These are phyloP conservation scores for Parotocinclus haroldoi DNA, from an alignment of 2,797 vertebrate species.

Conservation along the genomic window DNA sequence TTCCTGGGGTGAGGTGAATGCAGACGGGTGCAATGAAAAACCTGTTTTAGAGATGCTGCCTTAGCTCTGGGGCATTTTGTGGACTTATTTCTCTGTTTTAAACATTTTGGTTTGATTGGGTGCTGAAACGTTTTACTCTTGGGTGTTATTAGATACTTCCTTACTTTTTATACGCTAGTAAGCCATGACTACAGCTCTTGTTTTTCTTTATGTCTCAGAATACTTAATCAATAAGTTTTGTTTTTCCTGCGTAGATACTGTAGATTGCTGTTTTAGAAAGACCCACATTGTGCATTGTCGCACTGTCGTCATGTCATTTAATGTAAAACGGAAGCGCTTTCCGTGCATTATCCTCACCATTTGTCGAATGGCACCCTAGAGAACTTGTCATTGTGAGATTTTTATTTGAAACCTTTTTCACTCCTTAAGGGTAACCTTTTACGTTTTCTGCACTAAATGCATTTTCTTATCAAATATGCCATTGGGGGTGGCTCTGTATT, in stretches of 20 bases:
- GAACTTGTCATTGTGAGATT: too few relatives aligned
- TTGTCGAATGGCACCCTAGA: constrained; percentile 8
- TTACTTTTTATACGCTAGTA: background rate
- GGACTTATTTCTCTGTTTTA: constrained; percentile 9
- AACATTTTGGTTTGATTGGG: background rate
- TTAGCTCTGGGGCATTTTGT: constrained; percentile 5
- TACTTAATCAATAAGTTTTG: too few relatives aligned
- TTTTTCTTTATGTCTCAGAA: too few relatives aligned
- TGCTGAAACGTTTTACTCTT: background rate
- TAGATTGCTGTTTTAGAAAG: background rate
- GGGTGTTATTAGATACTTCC: background rate
- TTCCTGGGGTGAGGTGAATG: constrained; percentile 65
- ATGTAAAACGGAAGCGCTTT: constrained; percentile 8
- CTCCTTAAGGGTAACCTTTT: too few relatives aligned
- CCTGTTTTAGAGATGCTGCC: constrained; percentile 57
- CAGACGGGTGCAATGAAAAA: constrained; percentile 46
- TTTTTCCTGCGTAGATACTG: background rate
- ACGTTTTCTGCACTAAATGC: too few relatives aligned
- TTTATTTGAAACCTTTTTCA: too few relatives aligned
- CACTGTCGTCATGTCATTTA: background rate
- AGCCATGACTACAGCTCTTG: too few relatives aligned
- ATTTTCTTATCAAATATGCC: too few relatives aligned
- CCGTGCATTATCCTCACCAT: constrained; percentile 11
- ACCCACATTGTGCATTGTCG: background rate
- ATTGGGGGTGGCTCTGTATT: too few relatives aligned